Conservation (phyloP, 2,113 vertebrate species). For the Pangasianodon gigas region DNA sequence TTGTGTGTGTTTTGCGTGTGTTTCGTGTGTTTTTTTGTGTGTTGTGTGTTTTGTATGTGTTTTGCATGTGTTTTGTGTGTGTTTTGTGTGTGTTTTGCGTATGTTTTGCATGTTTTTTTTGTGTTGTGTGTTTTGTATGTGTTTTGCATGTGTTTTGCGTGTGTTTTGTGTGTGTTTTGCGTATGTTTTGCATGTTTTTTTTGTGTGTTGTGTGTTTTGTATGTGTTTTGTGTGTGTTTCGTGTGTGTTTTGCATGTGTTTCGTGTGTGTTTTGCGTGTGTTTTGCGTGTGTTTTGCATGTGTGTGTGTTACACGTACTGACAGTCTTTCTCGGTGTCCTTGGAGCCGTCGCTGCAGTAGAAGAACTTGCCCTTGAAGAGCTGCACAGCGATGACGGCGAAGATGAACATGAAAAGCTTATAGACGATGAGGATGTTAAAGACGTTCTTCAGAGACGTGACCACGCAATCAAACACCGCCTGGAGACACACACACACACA, state of each 20-base stretch:
- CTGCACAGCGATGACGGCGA: constrained; percentile 96
- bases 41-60: no score
- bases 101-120: not conserved
- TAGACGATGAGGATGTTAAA: constrained; percentile 99
- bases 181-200: no score
- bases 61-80: not conserved
- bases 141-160: not conserved
- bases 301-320: constrained; percentile 73
- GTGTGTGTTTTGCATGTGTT: no score
- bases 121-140: no score
- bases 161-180: not conserved
- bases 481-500: constrained; percentile 28
- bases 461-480: constrained; percentile 90
- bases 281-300: no score
- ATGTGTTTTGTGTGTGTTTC: no score
- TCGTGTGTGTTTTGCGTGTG: no score
- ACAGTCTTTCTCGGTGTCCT: constrained; percentile 95
- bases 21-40: no score
- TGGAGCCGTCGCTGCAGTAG: constrained; percentile 96
- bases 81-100: not conserved
- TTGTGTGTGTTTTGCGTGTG: no score
- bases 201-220: no score
- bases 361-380: constrained; percentile 99
- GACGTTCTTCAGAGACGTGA: constrained; percentile 97
- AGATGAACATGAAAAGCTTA: constrained; percentile 99